phyloP scores from a whole-genome alignment of 2,888 invertebrate species.

The Schizotus pectinicornis region DNA sequence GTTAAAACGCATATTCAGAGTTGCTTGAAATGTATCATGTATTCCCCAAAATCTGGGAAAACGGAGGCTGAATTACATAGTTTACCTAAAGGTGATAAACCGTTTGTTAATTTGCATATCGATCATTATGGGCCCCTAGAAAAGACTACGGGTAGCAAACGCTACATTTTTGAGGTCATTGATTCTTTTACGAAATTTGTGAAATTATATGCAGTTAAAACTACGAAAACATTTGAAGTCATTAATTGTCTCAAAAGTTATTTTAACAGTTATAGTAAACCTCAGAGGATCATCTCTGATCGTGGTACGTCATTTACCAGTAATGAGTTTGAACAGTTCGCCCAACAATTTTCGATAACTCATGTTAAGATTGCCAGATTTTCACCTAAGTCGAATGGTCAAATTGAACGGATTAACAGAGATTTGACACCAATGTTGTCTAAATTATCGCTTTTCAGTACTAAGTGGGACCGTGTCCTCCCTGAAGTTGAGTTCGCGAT shows the following conservation, averaged over 20 bases:
- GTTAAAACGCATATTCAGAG: constrained; percentile 35
- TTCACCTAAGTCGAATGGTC: constrained; percentile 41
- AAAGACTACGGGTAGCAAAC: constrained; percentile 20
- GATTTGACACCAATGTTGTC: too few relatives aligned
- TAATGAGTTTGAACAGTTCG: constrained; percentile 27
- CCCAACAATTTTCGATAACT: constrained; percentile 4
- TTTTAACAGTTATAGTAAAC: constrained; percentile 34
- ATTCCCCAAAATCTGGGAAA: constrained; percentile 32
- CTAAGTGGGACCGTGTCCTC: too few relatives aligned
- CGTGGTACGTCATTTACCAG: constrained; percentile 34
- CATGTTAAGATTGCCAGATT: not conserved
- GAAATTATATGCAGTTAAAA: constrained; percentile 33
- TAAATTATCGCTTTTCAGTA: too few relatives aligned
- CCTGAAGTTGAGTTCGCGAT: too few relatives aligned
- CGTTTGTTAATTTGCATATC: constrained; percentile 39
- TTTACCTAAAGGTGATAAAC: constrained; percentile 39
- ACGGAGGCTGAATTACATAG: constrained; percentile 38
- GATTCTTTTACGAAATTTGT: constrained; percentile 43
- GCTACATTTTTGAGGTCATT: constrained; percentile 39
- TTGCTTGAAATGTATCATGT: constrained; percentile 43
- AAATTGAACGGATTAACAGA: too few relatives aligned
- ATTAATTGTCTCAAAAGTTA: constrained; percentile 33
- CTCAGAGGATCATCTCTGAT: constrained; percentile 32
- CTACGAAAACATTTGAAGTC: constrained; percentile 31
- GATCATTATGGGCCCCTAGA: constrained; percentile 43